Evolutionary conservation across 2,888 invertebrate species (phyloP).

Genomic region (Caenorhabditis angaria): DNA sequence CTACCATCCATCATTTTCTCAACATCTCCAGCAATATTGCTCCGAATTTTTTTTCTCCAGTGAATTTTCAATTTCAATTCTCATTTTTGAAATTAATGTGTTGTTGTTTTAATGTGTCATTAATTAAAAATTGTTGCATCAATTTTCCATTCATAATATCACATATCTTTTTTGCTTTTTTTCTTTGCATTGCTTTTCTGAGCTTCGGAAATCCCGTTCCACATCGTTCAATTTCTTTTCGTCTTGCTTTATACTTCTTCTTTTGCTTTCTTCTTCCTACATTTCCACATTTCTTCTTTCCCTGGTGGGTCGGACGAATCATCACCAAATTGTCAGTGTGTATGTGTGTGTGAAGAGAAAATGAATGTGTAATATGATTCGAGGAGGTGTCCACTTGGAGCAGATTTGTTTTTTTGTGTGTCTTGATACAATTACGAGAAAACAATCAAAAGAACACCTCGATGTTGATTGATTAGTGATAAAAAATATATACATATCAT

Average conservation of each 20-base stretch:
- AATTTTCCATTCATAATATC: conserved; percentile 4
- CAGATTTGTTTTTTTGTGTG: not conserved
- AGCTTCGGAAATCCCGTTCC: no score
- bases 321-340: not conserved
- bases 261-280: not conserved
- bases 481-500: no score
- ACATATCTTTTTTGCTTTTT: not conserved
- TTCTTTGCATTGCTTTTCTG: not conserved
- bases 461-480: conserved; percentile 1
- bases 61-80: no score
- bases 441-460: not conserved
- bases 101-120: not conserved
- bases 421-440: not conserved
- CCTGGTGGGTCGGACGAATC: not conserved
- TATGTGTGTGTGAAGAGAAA: not conserved
- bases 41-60: not conserved
- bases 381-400: conserved; percentile 2
- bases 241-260: not conserved
- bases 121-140: not conserved
- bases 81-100: no score
- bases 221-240: not conserved
- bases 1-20: conserved; percentile 2
- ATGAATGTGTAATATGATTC: conserved; percentile 1
- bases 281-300: not conserved
- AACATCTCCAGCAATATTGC: not conserved